Evolutionary conservation across 2,888 invertebrate genomes (phyloP).

Genomic region (Tinea pellionella): DNA sequence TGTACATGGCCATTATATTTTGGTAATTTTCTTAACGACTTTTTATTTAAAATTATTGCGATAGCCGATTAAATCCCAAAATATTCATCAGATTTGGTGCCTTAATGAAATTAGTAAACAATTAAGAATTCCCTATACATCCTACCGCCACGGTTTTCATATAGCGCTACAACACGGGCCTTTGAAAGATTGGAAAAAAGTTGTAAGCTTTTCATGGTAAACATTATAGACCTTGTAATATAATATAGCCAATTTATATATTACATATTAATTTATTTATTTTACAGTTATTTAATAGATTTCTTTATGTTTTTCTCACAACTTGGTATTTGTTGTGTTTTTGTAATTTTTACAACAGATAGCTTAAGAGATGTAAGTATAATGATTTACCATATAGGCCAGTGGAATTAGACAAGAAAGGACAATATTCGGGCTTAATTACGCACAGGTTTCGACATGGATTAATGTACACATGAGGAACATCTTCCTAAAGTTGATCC

Average conservation of each 20-base stretch:
- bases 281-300: constrained; percentile 35
- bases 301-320: constrained; percentile 42
- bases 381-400: too few relatives aligned
- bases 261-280: neutral
- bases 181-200: neutral
- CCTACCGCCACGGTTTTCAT: constrained; percentile 46
- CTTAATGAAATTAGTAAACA: constrained; percentile 37
- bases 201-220: too few relatives aligned
- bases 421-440: too few relatives aligned
- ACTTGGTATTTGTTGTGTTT: constrained; percentile 41
- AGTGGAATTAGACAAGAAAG: too few relatives aligned
- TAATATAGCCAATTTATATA: too few relatives aligned
- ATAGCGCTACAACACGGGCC: constrained; percentile 41
- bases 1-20: constrained; percentile 30
- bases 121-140: constrained; percentile 34
- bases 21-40: constrained; percentile 26
- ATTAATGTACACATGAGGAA: too few relatives aligned
- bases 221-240: neutral
- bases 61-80: neutral
- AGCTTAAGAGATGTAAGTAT: constrained; percentile 43
- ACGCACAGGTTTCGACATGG: too few relatives aligned
- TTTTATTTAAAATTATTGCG: neutral
- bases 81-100: constrained; percentile 27
- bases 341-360: constrained; percentile 39
- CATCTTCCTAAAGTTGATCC: too few relatives aligned